Evolutionary conservation across 2,888 invertebrate species (phyloP).

Genomic region (Drosophila phalerata): DNA sequence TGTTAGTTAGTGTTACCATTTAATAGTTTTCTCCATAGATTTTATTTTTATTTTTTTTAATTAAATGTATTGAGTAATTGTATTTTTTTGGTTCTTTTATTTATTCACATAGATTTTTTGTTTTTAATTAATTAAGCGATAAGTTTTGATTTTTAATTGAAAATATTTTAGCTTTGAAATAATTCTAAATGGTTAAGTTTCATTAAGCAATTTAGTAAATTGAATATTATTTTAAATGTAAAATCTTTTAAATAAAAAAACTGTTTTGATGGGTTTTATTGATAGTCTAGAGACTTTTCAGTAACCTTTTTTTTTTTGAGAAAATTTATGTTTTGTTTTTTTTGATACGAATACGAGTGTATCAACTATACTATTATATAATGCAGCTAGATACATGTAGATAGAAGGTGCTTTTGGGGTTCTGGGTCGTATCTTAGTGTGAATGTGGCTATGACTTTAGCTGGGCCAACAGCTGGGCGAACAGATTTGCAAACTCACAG

Average conservation of each 20-base stretch:
- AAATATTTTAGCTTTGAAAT: too few species aligned
- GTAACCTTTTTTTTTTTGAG: neutral
- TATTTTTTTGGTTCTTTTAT: too few species aligned
- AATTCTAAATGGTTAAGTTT: too few species aligned
- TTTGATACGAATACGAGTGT: neutral
- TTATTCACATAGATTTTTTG: too few species aligned
- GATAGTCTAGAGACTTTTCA: neutral
- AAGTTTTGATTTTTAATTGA: too few species aligned
- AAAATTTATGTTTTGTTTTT: neutral
- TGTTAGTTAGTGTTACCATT: neutral
- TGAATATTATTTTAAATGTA: too few species aligned
- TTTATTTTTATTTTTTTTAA: too few species aligned
- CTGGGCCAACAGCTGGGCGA: constrained; percentile 68
- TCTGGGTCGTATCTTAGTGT: constrained; percentile 18
- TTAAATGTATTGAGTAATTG: too few species aligned
- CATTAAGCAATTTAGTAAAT: too few species aligned
- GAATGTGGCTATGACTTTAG: constrained; percentile 7
- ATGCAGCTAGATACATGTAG: constrained; percentile 8
- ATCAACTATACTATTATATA: neutral
- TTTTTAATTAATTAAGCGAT: too few species aligned
- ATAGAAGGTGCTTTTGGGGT: constrained; percentile 6
- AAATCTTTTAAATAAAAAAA: neutral
- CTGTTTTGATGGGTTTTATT: neutral
- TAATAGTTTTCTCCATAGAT: neutral
- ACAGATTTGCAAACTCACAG: constrained; percentile 58